Evolutionary conservation across 2,888 invertebrate species (phyloP).

Genomic region (Drosophila gaucha): DNA sequence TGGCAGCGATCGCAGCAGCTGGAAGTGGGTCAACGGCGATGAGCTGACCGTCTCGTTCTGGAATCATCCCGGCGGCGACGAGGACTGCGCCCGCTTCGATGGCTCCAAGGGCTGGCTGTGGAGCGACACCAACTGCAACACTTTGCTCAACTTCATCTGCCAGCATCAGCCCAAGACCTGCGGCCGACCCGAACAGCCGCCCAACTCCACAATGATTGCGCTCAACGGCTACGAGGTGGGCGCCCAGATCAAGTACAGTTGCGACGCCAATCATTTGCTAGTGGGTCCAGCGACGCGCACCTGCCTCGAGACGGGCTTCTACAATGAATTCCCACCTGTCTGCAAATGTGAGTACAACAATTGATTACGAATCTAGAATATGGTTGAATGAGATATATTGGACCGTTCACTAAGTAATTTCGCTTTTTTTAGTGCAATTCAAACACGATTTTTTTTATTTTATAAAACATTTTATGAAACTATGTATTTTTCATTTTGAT

Average conservation of each 20-base stretch:
- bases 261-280: conserved; percentile 93
- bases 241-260: conserved; percentile 92
- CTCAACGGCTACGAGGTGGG: conserved; percentile 92
- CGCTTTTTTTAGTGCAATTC: too few relatives aligned
- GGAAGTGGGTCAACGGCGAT: conserved; percentile 96
- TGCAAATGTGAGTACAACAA: conserved; percentile 94
- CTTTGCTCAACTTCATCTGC: conserved; percentile 94
- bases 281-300: conserved; percentile 93
- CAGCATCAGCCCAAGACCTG: conserved; percentile 97
- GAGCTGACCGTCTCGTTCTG: conserved; percentile 96
- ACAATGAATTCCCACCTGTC: conserved; percentile 96
- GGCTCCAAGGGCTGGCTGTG: conserved; percentile 97
- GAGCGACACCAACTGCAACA: conserved; percentile 95
- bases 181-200: conserved; percentile 96
- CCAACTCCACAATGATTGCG: conserved; percentile 94
- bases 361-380: too few relatives aligned
- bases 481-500: too few relatives aligned
- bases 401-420: too few relatives aligned
- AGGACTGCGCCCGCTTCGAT: conserved; percentile 95
- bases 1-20: conserved; percentile 90
- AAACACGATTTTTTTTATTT: too few relatives aligned
- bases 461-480: too few relatives aligned
- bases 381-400: too few relatives aligned
- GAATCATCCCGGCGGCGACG: conserved; percentile 93
- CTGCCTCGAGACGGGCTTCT: conserved; percentile 96